Base-by-base conservation (phyloP, 2,888 invertebrate genomes). In the Scaptomyza polygonia region DNA sequence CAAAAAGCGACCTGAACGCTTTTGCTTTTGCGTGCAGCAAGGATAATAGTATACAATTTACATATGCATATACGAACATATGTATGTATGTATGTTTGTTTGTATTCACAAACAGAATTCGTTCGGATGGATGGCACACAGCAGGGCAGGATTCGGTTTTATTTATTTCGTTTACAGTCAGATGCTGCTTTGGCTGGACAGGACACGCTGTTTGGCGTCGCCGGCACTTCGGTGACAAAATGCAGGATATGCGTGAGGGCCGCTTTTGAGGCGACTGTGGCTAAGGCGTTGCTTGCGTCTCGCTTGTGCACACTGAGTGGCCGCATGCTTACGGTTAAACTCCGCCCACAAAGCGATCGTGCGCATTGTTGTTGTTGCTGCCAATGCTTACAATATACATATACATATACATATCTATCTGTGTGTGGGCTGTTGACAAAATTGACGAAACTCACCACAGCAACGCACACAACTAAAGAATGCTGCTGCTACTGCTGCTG, bases 291-390 rank as follows among this genome's bases (percentile, higher is more conserved):
- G 63, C 45, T 51, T 57, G 57, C 72, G 48, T 78, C 81, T 80
- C 78, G 62, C 73, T 78, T 18, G 45, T 68, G 48, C 72, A 34
- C 58, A 39, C 34, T 18, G 32, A 4, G 25, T 21, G 56, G 48
- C 43, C 59, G 64, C 70, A 54, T 55, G 56, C 67, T 11, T 21
- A 34, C 40, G 48, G 12, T 58, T 32, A 72, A 66, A 59, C 83
- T 73, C 83, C 83, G 83, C 83, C 83, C 79, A 67, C 76, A 70
- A 83, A 85, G 62, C 87, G 83, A 83, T 83, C 83, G 85, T 66
- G 80, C 63, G 72, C 72, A 62, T 72, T 68, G 68, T 76, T 77
- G 62, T 69, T 73, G 74, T 76, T 62, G 76, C 21, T 62, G 76
- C 16, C 34, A 2, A 12, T 36, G 34, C 11, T 12, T 42, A n/a